These are phyloP conservation scores for Albula goreensis DNA, from an alignment of 2,113 vertebrate genomes.

Conservation along the genomic window DNA sequence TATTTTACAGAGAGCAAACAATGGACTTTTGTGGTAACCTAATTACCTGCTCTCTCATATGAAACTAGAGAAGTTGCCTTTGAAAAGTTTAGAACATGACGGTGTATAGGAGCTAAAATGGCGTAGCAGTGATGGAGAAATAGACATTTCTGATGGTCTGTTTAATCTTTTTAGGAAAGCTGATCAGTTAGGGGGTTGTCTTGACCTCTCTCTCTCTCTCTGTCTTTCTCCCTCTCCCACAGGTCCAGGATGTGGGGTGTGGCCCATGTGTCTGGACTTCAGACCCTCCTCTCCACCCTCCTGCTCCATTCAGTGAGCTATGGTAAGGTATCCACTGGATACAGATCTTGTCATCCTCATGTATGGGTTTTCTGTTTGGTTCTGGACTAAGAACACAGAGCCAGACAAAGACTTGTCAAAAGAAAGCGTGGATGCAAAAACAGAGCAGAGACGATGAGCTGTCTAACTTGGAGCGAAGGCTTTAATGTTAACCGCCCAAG, in stretches of 20 bases:
- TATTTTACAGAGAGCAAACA: background rate
- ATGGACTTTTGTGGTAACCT: background rate
- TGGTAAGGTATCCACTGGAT: conserved; percentile 60
- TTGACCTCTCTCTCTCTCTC: background rate
- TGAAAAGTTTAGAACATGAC: background rate
- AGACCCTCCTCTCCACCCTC: conserved; percentile 56
- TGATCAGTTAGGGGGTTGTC: too few species aligned
- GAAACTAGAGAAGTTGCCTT: background rate
- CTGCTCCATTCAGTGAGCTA: conserved; percentile 53
- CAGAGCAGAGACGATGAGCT: too few species aligned
- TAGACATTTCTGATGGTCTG: background rate
- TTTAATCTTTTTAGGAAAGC: too few species aligned
- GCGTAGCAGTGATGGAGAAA: background rate
- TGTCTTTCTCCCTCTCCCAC: conserved; percentile 8
- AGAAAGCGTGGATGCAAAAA: background rate
- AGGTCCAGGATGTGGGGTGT: conserved; percentile 68
- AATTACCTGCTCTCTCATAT: background rate
- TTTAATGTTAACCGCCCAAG: background rate
- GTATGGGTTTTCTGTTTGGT: background rate
- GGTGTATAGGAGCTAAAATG: too few species aligned
- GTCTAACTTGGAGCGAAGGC: background rate
- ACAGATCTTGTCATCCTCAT: background rate
- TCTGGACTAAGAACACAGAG: background rate
- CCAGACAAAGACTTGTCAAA: background rate
- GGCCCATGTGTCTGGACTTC: conserved; percentile 50